phyloP scores from a whole-genome alignment of 2,113 vertebrate genomes.

The Riparia riparia region DNA sequence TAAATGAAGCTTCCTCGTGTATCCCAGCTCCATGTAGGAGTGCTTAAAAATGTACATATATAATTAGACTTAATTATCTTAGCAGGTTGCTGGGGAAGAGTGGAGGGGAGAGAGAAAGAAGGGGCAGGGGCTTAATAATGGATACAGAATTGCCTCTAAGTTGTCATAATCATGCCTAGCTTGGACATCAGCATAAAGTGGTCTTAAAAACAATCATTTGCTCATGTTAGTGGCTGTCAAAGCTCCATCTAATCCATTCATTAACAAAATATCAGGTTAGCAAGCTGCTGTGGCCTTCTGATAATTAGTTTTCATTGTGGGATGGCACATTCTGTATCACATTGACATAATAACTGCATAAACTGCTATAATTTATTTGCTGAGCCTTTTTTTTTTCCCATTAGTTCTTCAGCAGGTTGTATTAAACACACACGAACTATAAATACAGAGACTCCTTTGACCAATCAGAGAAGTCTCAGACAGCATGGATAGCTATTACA shows the following conservation, averaged over 20 bases:
- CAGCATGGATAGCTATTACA: neutral
- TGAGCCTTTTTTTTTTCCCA: neutral
- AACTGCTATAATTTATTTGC: constrained; percentile 31
- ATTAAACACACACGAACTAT: neutral
- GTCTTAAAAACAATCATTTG: neutral
- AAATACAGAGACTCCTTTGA: neutral
- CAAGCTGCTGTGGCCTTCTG: neutral
- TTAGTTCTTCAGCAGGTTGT: neutral
- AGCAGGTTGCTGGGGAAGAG: neutral
- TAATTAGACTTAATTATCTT: neutral
- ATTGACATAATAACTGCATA: constrained; percentile 33
- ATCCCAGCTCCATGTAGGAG: neutral
- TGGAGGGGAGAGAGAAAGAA: neutral
- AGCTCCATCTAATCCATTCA: constrained; percentile 4
- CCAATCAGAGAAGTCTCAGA: neutral
- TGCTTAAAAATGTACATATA: neutral
- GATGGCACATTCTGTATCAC: neutral
- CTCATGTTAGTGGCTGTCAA: neutral
- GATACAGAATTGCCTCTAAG: neutral
- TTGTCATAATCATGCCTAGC: neutral
- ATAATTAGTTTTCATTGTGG: constrained; percentile 48
- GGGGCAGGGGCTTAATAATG: neutral
- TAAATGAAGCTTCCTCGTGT: neutral
- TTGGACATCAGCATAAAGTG: neutral
- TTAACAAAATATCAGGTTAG: constrained; percentile 27